Evolutionary conservation across 92 coral and sea anemone genomes (phyloP).

Genomic region (Epizoanthus stellaris): DNA sequence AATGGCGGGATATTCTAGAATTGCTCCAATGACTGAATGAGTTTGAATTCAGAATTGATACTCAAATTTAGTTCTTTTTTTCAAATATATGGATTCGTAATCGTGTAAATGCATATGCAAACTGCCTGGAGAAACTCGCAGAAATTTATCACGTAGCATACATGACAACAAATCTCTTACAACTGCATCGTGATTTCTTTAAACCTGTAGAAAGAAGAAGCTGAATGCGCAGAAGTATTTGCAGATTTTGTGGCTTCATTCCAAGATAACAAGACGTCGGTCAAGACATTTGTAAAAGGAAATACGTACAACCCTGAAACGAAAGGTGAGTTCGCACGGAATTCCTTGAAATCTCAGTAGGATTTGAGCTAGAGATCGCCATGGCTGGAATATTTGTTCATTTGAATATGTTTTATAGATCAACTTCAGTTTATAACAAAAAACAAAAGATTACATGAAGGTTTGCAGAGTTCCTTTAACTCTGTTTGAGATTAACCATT

Average conservation of each 20-base stretch:
- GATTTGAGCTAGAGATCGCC: too few relatives aligned
- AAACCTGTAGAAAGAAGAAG: constrained; percentile 77
- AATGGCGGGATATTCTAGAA: too few relatives aligned
- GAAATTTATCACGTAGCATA: neutral
- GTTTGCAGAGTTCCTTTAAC: too few relatives aligned
- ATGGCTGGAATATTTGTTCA: too few relatives aligned
- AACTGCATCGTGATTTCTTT: neutral
- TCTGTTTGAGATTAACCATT: too few relatives aligned
- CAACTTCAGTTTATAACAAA: too few relatives aligned
- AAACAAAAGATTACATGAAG: too few relatives aligned
- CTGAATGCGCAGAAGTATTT: constrained; percentile 96
- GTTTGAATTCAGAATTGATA: too few relatives aligned
- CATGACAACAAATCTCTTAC: neutral
- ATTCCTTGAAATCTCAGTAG: neutral
- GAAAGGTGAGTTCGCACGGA: constrained; percentile 68
- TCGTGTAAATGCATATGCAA: neutral
- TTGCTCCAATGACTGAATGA: too few relatives aligned
- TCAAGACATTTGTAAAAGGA: constrained; percentile 96
- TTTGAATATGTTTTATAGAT: too few relatives aligned
- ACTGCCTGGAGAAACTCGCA: neutral
- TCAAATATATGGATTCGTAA: too few relatives aligned
- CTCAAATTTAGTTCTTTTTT: too few relatives aligned
- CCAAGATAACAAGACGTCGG: constrained; percentile 86
- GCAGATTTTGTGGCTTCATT: constrained; percentile 99
- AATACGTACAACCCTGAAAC: constrained; percentile 92